Percentiles rank a stretch among this genome's conserved stretches.
These are phyloP conservation scores for Bombus sibiricus DNA, from an alignment of 1,140 invertebrate genomes.

Conservation along the genomic window DNA sequence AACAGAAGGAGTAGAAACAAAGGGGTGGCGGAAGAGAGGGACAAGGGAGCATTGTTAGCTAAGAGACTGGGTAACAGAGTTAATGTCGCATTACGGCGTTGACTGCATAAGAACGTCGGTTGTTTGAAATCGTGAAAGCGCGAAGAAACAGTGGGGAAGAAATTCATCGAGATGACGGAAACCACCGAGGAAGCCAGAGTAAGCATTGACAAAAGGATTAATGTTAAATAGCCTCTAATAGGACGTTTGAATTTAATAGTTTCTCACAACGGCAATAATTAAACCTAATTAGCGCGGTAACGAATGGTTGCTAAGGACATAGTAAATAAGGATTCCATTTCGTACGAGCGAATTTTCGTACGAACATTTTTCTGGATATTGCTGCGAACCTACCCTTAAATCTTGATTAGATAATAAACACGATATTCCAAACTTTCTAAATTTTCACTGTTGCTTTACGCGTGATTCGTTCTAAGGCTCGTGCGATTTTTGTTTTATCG, in stretches of 20 bases:
- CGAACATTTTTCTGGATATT: no score
- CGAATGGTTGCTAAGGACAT: background rate
- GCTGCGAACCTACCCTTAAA: background rate
- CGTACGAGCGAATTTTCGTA: background rate
- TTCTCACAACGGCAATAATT: background rate
- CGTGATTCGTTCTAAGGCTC: background rate
- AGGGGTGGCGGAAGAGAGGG: slow-evolving; percentile 57
- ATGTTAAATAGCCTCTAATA: background rate
- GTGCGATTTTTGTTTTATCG: slow-evolving; percentile 7
- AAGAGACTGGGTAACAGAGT: slow-evolving; percentile 71
- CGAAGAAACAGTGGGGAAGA: slow-evolving; percentile 7
- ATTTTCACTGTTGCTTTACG: background rate
- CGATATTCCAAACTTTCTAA: background rate
- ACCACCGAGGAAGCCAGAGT: slow-evolving; percentile 77
- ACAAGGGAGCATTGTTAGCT: slow-evolving; percentile 50
- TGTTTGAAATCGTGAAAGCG: slow-evolving; percentile 7
- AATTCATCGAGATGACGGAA: slow-evolving; percentile 69
- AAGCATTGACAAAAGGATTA: slow-evolving; percentile 55
- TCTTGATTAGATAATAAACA: slow-evolving; percentile 6
- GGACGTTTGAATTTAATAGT: background rate
- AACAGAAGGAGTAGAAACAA: slow-evolving; percentile 52
- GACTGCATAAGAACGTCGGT: slow-evolving; percentile 58
- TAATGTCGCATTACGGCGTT: slow-evolving; percentile 78
- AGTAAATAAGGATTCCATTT: slow-evolving; percentile 25
- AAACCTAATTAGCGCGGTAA: slow-evolving; percentile 15